These are phyloP conservation scores for Ophion slaviceki DNA, from an alignment of 2,888 invertebrate species.

Conservation along the genomic window DNA sequence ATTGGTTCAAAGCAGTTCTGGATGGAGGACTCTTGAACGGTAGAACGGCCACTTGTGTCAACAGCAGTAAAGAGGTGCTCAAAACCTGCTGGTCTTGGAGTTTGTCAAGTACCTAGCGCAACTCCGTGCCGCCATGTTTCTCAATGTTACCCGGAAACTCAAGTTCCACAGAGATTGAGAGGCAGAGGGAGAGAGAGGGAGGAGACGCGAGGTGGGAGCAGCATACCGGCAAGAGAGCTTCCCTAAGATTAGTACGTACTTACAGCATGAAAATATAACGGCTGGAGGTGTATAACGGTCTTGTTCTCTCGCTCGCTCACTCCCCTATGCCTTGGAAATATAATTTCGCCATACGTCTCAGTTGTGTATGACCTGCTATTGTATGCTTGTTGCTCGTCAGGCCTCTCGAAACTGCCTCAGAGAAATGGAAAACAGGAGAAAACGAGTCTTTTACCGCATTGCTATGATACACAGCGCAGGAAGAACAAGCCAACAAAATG, in stretches of 20 bases:
- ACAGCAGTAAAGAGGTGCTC: constrained; percentile 34
- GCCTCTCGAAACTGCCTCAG: constrained; percentile 51
- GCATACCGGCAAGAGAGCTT: constrained; percentile 46
- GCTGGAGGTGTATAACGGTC: constrained; percentile 67
- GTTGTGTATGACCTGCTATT: constrained; percentile 23
- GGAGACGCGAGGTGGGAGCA: constrained; percentile 37
- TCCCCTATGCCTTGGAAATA: constrained; percentile 52
- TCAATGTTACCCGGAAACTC: constrained; percentile 59
- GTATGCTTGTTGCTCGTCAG: constrained; percentile 33
- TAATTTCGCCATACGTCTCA: constrained; percentile 54
- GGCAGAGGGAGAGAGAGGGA: constrained; percentile 10
- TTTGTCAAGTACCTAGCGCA: constrained; percentile 19
- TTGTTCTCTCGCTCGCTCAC: constrained; percentile 54
- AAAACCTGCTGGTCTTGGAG: constrained; percentile 9
- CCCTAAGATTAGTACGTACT: constrained; percentile 61
- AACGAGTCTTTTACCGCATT: neutral
- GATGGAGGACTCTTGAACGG: too few relatives aligned
- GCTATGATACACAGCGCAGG: neutral
- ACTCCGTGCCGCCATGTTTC: constrained; percentile 42
- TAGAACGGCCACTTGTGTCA: too few relatives aligned
- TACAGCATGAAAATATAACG: constrained; percentile 65
- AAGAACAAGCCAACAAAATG: neutral
- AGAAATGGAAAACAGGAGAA: constrained; percentile 4
- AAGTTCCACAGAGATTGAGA: constrained; percentile 28
- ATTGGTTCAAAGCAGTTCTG: too few relatives aligned